Evolutionary conservation across 2,797 vertebrate genomes (phyloP), one percentile per base, ranked within the genome.

Genomic region (Tenualosa ilisha): DNA sequence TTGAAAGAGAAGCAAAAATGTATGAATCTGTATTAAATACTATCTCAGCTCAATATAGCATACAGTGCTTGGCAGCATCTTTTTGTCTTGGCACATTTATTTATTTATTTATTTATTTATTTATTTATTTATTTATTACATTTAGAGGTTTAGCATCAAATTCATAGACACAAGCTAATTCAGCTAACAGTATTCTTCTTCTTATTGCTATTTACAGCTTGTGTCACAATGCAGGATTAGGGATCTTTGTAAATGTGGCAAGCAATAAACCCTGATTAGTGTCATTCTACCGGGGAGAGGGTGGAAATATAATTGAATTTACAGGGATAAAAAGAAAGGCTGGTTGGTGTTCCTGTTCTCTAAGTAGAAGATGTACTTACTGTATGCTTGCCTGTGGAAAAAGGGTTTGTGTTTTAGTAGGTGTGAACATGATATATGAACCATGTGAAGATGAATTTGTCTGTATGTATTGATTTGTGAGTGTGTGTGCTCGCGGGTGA

Each of bases 131-230:
- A 51, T 63, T 51, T 4, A 22, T 24, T n/a, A n/a, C 50, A 40
- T 81, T 83, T 56, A 82, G 84, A 84, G 85, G 86, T 84, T 89
- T 85, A 87, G 84, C 85, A 79, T 83, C 82, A 63, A 24, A 24
- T 79, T 79, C 72, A 79, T 46, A 79, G 72, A 79, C 72, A 22
- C 37, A 37, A 46, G 20, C 72, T 79, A 46, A 46, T 20, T 22
- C 37, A 22, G 72, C 72, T 79, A 46, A 22, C 72, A 79, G 7
- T 43, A 79, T 46, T 22, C 46, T 79, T 79, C 37, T 46, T 22
- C 40, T n/a, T 79, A 43, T 46, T 79, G 37, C 72, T 79, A 79
- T 79, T 46, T 79, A 43, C 15, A 22, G 72, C 37, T 12, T 46
- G 15, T 79, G 72, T 22, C 40, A 79, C 72, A 79, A 46, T 79